Conservation (phyloP, 2,888 invertebrate species). For the Drosophila tripunctata region DNA sequence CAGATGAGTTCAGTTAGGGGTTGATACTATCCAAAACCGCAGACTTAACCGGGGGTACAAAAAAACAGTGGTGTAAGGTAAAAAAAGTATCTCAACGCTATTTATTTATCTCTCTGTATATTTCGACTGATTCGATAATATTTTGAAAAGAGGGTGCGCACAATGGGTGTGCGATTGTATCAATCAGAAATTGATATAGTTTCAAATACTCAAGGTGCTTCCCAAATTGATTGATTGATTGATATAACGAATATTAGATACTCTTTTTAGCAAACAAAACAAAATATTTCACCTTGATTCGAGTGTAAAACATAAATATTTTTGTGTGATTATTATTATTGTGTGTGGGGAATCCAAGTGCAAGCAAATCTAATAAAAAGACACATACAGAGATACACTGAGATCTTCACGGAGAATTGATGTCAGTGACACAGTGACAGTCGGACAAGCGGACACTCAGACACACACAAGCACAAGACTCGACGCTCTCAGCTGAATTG, state of each 20-base stretch:
- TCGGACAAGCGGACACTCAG: too few species aligned
- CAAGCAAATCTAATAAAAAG: constrained; percentile 61
- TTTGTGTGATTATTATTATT: constrained; percentile 32
- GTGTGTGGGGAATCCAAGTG: constrained; percentile 43
- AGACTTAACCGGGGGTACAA: constrained; percentile 21
- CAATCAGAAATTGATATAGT: constrained; percentile 22
- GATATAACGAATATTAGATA: neutral
- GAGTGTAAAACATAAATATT: constrained; percentile 24
- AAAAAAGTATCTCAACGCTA: too few species aligned
- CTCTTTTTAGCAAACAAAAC: constrained; percentile 10
- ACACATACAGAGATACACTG: constrained; percentile 22
- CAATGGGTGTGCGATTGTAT: neutral
- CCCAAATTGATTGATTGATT: neutral
- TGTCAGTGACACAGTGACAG: constrained; percentile 54
- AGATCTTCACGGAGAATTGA: constrained; percentile 54
- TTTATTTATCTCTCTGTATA: too few species aligned
- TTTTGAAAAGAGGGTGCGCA: neutral
- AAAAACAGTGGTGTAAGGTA: too few species aligned
- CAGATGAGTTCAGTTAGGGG: constrained; percentile 20
- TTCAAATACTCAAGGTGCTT: constrained; percentile 13
- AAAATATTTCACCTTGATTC: constrained; percentile 55
- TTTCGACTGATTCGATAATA: too few species aligned
- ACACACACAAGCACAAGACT: constrained; percentile 1
- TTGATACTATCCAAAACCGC: constrained; percentile 39
- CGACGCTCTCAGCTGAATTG: constrained; percentile 45